These are phyloP conservation scores for Conops quadrifasciatus DNA, from an alignment of 2,888 invertebrate genomes.

Conservation along the genomic window DNA sequence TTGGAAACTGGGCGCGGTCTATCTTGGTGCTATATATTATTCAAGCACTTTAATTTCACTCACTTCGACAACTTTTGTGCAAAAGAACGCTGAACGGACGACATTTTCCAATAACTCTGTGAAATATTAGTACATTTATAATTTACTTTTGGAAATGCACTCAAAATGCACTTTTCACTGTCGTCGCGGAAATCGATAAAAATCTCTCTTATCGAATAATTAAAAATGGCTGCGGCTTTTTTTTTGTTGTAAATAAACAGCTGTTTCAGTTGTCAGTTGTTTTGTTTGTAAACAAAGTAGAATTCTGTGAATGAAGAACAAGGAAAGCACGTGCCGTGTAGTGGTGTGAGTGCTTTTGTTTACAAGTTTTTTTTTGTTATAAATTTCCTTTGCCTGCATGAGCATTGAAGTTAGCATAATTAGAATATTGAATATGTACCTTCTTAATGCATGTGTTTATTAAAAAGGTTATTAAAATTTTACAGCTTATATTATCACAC, in stretches of 20 bases:
- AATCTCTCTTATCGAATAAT: constrained; percentile 21
- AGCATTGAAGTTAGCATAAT: too few relatives aligned
- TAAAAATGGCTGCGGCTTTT: constrained; percentile 38
- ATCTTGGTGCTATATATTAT: constrained; percentile 32
- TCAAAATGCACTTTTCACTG: constrained; percentile 24
- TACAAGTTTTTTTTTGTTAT: too few relatives aligned
- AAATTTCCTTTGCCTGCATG: too few relatives aligned
- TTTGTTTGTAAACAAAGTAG: constrained; percentile 23
- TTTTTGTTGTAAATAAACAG: constrained; percentile 25
- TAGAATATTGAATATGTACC: too few relatives aligned
- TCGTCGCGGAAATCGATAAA: constrained; percentile 19
- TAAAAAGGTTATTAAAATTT: too few relatives aligned
- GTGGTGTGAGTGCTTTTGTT: too few relatives aligned
- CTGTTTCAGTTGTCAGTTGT: constrained; percentile 24
- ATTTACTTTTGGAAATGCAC: neutral
- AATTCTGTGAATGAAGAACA: neutral
- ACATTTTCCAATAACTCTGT: constrained; percentile 64
- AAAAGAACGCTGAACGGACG: constrained; percentile 74
- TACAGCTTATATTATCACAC: too few relatives aligned
- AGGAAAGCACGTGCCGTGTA: neutral
- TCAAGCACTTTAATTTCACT: constrained; percentile 41
- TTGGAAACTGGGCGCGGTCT: constrained; percentile 12
- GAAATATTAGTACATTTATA: neutral
- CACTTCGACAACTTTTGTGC: constrained; percentile 77
- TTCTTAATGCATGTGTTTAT: too few relatives aligned